Evolutionary conservation across 1,140 invertebrate species (phyloP).

Genomic region (Drosophila melanogaster): Release_6_plus_ISO1_MT NT_033777.3:11444001-11444500

Average conservation of each 20-base stretch:
- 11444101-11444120: neutral
- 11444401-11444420: slow-evolving; percentile 14
- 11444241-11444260: slow-evolving; percentile 40
- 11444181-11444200: slow-evolving; percentile 17
- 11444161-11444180: too few relatives aligned
- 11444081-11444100: neutral
- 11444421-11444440: slow-evolving; percentile 54
- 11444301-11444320: slow-evolving; percentile 54
- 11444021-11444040: too few relatives aligned
- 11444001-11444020: neutral
- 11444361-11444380: slow-evolving; percentile 31
- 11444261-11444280: slow-evolving; percentile 52
- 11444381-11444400: slow-evolving; percentile 14
- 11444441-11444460: slow-evolving; percentile 55
- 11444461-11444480: slow-evolving; percentile 67
- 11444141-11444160: slow-evolving; percentile 16
- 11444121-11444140: neutral
- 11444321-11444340: slow-evolving; percentile 65
- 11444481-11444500: slow-evolving; percentile 75
- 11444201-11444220: slow-evolving; percentile 37
- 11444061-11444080: too few relatives aligned
- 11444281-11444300: slow-evolving; percentile 27
- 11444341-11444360: slow-evolving; percentile 64
- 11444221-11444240: slow-evolving; percentile 28
- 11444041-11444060: too few relatives aligned